phyloP scores from a whole-genome alignment of 2,888 invertebrate species.

The Limnephilus rhombicus region DNA sequence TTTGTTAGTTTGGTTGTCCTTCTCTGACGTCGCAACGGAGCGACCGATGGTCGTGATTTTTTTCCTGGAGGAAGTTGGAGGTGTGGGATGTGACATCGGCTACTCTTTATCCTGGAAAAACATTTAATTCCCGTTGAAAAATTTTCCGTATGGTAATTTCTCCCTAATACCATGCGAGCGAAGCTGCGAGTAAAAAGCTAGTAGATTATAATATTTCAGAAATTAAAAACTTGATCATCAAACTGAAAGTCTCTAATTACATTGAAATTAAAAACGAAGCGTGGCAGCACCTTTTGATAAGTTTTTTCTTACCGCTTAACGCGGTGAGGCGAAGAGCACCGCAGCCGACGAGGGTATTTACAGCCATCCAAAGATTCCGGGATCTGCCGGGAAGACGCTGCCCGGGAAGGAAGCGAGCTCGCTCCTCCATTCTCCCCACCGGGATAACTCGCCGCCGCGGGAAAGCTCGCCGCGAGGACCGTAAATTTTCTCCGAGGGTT shows the following conservation, averaged over 20 bases:
- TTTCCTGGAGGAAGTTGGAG: too few relatives aligned
- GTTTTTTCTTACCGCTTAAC: neutral
- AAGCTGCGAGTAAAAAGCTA: too few relatives aligned
- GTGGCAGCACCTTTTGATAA: slow-evolving; percentile 27
- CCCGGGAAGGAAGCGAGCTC: neutral
- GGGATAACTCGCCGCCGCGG: slow-evolving; percentile 39
- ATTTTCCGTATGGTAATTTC: too few relatives aligned
- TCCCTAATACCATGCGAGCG: too few relatives aligned
- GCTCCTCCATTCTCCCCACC: neutral
- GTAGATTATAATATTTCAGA: too few relatives aligned
- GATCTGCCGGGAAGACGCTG: slow-evolving; percentile 26
- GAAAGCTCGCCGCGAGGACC: slow-evolving; percentile 18
- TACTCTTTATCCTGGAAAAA: too few relatives aligned
- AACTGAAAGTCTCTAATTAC: neutral
- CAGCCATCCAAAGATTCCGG: slow-evolving; percentile 8
- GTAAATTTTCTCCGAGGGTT: slow-evolving; percentile 38
- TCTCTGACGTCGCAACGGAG: too few relatives aligned
- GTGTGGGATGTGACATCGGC: too few relatives aligned
- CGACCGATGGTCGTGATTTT: too few relatives aligned
- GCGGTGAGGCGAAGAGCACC: too few relatives aligned
- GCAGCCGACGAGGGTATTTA: slow-evolving; percentile 11
- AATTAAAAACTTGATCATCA: neutral
- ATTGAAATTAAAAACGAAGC: neutral
- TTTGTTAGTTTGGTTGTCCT: too few relatives aligned
- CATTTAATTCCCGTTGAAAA: too few relatives aligned